Base-by-base conservation (phyloP, 1,140 invertebrate species). In the Drosophila lacteicornis region DNA sequence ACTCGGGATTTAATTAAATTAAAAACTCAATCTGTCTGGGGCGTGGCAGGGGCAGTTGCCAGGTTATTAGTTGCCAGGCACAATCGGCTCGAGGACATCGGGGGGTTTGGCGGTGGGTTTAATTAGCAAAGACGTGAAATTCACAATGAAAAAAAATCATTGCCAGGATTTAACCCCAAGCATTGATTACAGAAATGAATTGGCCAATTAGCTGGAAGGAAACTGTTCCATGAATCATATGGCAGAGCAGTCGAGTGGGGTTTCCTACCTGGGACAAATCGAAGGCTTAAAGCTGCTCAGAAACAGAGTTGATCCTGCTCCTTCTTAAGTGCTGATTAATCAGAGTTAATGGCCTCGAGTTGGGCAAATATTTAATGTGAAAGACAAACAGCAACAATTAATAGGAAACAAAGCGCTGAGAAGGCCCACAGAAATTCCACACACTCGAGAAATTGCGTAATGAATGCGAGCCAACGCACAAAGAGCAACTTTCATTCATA, bases 401-500 rank as follows among this genome's bases (percentile, higher is more conserved):
- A 88, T 88, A 83, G 80, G 67, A 60, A 67, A 68, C 68, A 82
- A 74, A 68, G 74, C 36, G 27, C 33, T 40, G 49, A 38, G 15
- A 36, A 73, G 38, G 13, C 53, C 30, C 67, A 77, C 25, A 42
- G 53, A 62, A 62, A 77, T 85, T 76, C 55, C 73, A 51, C 42
- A 47, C 33, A 57, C 50, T 19, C 11, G 11, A 53, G 17, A 70
- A 66, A 81, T 78, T 77, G 46, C 69, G 43, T 65, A 69, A 73
- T 82, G 80, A 66, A 79, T 43, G 51, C 70, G 36, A 62, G 30
- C 43, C 15, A 56, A 56, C 36, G 36, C 43, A 87, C 79, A 77
- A 87, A 68, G 62, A 77, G 73, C 84, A 73, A 75, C 65, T 80
- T 88, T 78, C 83, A 87, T 87, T 83, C 77, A 84, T 84, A 78